phyloP scores from a whole-genome alignment of 2,113 vertebrate species.

The Taxidea taxus region DNA sequence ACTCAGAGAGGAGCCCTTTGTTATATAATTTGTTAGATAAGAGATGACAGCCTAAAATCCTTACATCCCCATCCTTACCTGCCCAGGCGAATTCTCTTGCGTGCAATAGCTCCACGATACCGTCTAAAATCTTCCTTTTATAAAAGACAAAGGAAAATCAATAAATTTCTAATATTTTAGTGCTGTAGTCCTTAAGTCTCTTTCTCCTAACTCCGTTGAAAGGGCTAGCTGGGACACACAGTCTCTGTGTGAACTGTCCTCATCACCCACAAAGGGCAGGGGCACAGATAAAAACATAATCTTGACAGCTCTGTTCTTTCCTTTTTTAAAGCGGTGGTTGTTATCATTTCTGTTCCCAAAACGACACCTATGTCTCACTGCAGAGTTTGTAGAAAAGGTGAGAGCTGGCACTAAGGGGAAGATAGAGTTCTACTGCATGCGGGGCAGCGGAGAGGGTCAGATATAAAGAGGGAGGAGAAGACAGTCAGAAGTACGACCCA shows the following conservation, averaged over 20 bases:
- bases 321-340: not conserved
- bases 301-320: not conserved
- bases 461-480: fast-evolving
- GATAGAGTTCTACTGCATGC: fast-evolving
- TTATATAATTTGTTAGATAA: not conserved
- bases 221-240: not conserved
- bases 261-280: not conserved
- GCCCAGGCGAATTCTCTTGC: slow-evolving; percentile 82
- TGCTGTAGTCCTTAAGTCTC: not conserved
- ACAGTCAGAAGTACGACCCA: not conserved
- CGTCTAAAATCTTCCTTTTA: slow-evolving; percentile 82
- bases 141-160: slow-evolving; percentile 35
- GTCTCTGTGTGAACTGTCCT: not conserved
- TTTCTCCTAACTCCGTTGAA: not conserved
- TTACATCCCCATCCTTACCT: slow-evolving; percentile 74
- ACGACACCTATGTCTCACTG: not conserved
- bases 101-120: slow-evolving; percentile 81
- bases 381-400: not conserved
- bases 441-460: not conserved
- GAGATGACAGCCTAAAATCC: not conserved
- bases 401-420: not conserved
- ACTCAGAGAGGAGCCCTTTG: not conserved
- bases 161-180: not conserved
- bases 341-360: not conserved
- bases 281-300: fast-evolving